A percentile compares a stretch with the other conserved stretches of the same genome.
These are phyloP conservation scores for Oreochromis grahami DNA, from an alignment of 2,797 vertebrate genomes.

Conservation along the genomic window DNA sequence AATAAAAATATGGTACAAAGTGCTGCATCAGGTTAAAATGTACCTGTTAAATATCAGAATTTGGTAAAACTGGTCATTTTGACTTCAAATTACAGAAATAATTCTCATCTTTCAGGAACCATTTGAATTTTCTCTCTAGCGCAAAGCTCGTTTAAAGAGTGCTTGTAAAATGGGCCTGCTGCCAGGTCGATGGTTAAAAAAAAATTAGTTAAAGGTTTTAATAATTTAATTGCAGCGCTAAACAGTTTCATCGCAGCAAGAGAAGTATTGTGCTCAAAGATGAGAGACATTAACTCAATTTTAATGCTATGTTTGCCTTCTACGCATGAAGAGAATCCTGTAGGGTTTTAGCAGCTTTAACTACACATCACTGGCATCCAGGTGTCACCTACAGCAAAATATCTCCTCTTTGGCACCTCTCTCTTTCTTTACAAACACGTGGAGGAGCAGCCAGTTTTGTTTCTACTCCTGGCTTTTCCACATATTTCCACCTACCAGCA, in stretches of 20 bases:
- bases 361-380: not conserved
- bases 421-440: conserved; percentile 23
- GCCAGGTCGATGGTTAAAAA: not conserved
- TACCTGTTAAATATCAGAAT: not conserved
- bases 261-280: not conserved
- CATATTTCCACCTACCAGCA: not conserved
- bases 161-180: not conserved
- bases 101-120: not conserved
- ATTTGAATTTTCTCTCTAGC: not conserved
- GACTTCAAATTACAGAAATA: not conserved
- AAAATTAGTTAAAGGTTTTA: not conserved
- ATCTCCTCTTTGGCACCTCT: not conserved
- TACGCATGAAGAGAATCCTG: not conserved
- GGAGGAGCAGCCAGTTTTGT: conserved; percentile 1
- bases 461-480: not conserved
- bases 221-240: not conserved
- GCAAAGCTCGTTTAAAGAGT: not conserved
- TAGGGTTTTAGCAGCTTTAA: not conserved
- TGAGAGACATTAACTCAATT: not conserved
- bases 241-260: not conserved
- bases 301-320: not conserved
- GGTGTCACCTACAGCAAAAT: not conserved
- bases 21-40: not conserved
- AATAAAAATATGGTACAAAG: not conserved
- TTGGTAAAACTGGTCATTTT: not conserved